Evolutionary conservation across 2,888 invertebrate species (phyloP), one percentile per base, ranked within the genome.

Genomic region (Acanthopleura granulata): DNA sequence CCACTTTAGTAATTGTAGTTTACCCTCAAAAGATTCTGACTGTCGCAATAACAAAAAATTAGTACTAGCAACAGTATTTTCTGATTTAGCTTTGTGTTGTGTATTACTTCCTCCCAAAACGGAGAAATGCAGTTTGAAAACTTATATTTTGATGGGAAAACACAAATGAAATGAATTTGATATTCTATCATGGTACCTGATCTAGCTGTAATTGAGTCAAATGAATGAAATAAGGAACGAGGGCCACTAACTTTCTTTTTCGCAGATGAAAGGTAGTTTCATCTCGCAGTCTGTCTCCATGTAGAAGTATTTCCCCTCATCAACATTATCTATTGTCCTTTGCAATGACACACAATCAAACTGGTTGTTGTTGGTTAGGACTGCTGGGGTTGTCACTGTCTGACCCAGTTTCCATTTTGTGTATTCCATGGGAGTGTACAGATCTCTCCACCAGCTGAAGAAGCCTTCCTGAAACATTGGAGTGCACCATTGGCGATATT

Each of bases 391-490:
- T 18, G 66, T 66, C 29, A 27, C 29, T 27, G 22, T 25, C 22
- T 18, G 18, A 18, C 18, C 57, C 22, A 22, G 12, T 6, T 27
- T 27, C 66, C 66, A 66, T 3, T 66, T 66, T 18, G 27, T 66
- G 66, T 66, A 66, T 16, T 27, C 29, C 66, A 66, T 66, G 6
- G 22, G 22, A 12, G 66, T 66, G 29, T 66, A 66, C 25, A 66
- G 66, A 66, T 66, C 66, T 66, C 66, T 22, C 22, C 29, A 66
- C 66, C 66, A 66, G 29, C 25, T 66, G 25, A 22, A 66, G 29
- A 66, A 66, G 16, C 66, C 66, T 25, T 66, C 66, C 66, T 66
- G 14, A 18, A 27, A 27, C n/a, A 40, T 40, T 40, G 4, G 40
- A 40, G 40, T 40, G 9, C 9, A 6, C 9, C 40, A 40, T 40